These are phyloP conservation scores for Cinara cedri DNA, from an alignment of 2,888 invertebrate species.

Conservation along the genomic window DNA sequence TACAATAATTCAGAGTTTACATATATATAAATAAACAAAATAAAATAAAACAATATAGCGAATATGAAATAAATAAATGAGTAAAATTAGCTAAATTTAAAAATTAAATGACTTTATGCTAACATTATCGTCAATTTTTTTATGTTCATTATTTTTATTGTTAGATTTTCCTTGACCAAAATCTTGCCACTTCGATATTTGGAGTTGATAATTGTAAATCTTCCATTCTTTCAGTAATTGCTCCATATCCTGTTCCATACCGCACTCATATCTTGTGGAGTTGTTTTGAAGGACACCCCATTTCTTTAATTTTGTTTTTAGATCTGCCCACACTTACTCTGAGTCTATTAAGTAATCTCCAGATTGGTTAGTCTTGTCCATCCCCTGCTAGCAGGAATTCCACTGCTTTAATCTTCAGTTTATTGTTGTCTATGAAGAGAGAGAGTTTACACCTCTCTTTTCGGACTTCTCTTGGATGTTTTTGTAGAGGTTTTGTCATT, in stretches of 20 bases:
- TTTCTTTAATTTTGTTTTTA: background rate
- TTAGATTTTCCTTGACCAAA: too few species aligned
- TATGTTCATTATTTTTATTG: too few species aligned
- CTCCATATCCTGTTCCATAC: background rate
- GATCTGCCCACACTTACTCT: slow-evolving; percentile 4
- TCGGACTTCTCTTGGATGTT: background rate
- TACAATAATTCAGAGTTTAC: too few species aligned
- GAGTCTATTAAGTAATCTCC: background rate
- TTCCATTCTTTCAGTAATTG: slow-evolving; percentile 5
- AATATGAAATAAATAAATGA: too few species aligned
- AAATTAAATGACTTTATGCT: too few species aligned
- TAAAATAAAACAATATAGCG: too few species aligned
- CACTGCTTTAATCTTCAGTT: background rate
- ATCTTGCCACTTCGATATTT: too few species aligned
- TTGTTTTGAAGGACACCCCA: background rate
- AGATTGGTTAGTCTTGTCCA: background rate
- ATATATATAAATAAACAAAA: too few species aligned
- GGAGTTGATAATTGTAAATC: too few species aligned
- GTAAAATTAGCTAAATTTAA: too few species aligned
- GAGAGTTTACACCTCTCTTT: background rate
- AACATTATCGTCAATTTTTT: too few species aligned
- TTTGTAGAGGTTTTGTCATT: background rate
- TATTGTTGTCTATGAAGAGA: background rate
- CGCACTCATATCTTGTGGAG: background rate
- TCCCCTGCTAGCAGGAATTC: background rate